These are phyloP conservation scores for Chelon labrosus DNA, from an alignment of 2,797 vertebrate species.

Conservation along the genomic window DNA sequence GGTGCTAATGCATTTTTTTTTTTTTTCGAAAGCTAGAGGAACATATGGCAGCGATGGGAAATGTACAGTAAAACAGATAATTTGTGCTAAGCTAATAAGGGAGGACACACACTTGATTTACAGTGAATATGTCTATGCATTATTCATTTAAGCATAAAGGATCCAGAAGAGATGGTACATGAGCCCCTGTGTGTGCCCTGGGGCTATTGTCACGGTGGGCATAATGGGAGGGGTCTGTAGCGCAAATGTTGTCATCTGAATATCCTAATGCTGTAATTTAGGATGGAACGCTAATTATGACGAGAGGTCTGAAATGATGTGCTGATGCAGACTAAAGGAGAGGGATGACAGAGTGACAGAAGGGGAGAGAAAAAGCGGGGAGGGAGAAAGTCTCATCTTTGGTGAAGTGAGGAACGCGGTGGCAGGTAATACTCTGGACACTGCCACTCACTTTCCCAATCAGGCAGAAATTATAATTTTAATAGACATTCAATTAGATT, in stretches of 20 bases:
- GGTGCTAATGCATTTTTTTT: constrained; percentile 60
- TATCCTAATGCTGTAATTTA: constrained; percentile 66
- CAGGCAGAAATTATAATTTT: constrained; percentile 70
- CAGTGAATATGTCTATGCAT: constrained; percentile 66
- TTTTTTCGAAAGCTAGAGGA: constrained; percentile 50
- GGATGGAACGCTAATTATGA: constrained; percentile 47
- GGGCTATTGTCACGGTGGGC: constrained; percentile 74
- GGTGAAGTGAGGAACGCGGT: constrained; percentile 44
- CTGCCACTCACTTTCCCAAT: constrained; percentile 68
- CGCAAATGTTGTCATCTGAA: constrained; percentile 72
- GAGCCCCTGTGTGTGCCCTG: constrained; percentile 64
- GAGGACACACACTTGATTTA: constrained; percentile 59
- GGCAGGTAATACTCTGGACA: constrained; percentile 71
- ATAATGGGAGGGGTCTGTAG: constrained; percentile 71
- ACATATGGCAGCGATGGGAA: constrained; percentile 41
- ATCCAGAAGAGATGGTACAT: constrained; percentile 71
- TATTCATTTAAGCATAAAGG: constrained; percentile 73
- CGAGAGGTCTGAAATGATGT: constrained; percentile 30
- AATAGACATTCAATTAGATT: constrained; percentile 76
- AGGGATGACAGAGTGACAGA: constrained; percentile 35
- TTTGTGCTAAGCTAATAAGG: constrained; percentile 58
- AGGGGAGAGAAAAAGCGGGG: constrained; percentile 11
- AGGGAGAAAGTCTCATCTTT: constrained; percentile 31
- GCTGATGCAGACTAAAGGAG: constrained; percentile 37
- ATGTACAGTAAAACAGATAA: constrained; percentile 62